Percentiles rank a stretch among this genome's conserved stretches.
phyloP scores from a whole-genome alignment of 2,113 vertebrate species.

The Prochilodus magdalenae region DNA sequence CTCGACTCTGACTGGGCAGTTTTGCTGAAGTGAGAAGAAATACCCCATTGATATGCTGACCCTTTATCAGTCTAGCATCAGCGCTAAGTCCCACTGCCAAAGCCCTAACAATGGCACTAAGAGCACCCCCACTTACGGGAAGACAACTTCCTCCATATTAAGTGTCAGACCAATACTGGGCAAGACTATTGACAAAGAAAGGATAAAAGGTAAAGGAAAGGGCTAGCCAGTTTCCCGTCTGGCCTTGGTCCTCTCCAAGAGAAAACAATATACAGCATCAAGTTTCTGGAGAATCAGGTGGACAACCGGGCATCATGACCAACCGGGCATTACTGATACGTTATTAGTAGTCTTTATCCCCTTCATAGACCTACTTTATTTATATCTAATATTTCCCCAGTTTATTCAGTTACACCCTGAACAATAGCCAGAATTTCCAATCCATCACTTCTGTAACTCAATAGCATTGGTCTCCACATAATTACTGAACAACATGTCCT shows the following conservation, averaged over 20 bases:
- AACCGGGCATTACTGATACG: background rate
- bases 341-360: no score
- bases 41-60: background rate
- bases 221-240: background rate
- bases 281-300: background rate
- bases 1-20: background rate
- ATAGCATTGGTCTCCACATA: no score
- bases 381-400: no score
- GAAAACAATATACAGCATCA: background rate
- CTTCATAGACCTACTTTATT: no score
- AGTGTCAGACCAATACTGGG: slow-evolving; percentile 17
- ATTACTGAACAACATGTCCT: no score
- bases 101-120: slow-evolving; percentile 1
- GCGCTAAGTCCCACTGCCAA: background rate
- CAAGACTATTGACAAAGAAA: background rate
- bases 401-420: no score
- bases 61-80: slow-evolving; percentile 2
- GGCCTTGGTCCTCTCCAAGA: background rate
- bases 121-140: background rate
- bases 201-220: slow-evolving; percentile 21
- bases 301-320: background rate
- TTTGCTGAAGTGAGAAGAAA: no score
- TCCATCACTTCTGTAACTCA: no score
- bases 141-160: background rate
- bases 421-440: no score